Evolutionary conservation across 2,888 invertebrate species (phyloP).

Genomic region (Tubiluchus corallicola): DNA sequence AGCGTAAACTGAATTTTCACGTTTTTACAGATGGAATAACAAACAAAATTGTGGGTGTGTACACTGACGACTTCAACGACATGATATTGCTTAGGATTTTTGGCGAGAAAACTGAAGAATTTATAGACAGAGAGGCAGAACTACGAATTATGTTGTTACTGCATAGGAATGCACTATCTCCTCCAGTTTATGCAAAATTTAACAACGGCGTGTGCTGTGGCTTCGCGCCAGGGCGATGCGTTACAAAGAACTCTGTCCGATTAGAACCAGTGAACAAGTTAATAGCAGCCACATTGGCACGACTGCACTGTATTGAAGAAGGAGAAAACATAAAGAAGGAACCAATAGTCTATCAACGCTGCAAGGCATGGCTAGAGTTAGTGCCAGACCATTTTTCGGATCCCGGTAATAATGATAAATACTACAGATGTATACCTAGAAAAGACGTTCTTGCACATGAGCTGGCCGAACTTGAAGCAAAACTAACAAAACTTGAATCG

Average conservation of each 20-base stretch:
- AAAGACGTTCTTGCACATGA: constrained; percentile 48
- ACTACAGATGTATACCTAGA: constrained; percentile 37
- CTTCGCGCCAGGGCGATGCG: constrained; percentile 44
- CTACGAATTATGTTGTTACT: constrained; percentile 33
- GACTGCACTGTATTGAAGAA: too few species aligned
- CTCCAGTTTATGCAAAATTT: constrained; percentile 72
- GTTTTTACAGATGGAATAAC: constrained; percentile 83
- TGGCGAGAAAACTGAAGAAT: constrained; percentile 75
- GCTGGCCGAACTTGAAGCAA: constrained; percentile 37
- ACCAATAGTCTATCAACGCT: too few species aligned
- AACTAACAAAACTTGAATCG: constrained; percentile 38
- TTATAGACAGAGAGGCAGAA: constrained; percentile 74
- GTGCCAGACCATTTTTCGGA: constrained; percentile 33
- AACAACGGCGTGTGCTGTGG: constrained; percentile 83
- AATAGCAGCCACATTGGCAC: too few species aligned
- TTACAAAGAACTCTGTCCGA: constrained; percentile 24
- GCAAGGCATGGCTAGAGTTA: constrained; percentile 20
- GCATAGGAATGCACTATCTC: constrained; percentile 55
- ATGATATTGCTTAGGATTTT: constrained; percentile 71
- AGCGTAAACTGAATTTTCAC: constrained; percentile 43
- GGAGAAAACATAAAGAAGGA: too few species aligned
- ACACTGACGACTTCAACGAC: constrained; percentile 37
- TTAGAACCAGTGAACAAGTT: too few species aligned
- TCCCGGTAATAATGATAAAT: constrained; percentile 46
- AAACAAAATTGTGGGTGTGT: constrained; percentile 69